Base-by-base conservation (phyloP, 2,113 vertebrate species). In the Martes martes region DNA sequence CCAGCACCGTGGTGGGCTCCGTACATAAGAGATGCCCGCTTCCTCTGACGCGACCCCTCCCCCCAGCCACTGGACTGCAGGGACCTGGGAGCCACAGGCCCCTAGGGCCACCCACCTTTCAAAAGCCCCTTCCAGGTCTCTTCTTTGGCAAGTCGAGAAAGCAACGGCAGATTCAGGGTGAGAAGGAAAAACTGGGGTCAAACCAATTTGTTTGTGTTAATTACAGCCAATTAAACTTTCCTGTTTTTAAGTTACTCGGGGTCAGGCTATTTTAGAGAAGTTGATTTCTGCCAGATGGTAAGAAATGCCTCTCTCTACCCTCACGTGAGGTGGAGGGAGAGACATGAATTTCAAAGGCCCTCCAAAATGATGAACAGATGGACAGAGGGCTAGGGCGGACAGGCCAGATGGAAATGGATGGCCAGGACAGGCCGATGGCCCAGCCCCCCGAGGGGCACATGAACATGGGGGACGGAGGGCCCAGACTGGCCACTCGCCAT, bases 181-280 rank as follows among this genome's bases (percentile, higher is more conserved):
- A 69, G 36, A 42, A 36, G 67, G 45, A 55, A 81, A 45, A 50
- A 15, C 86, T 11, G 10, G 11, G 74, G 87, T 92, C 86, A 69
- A 39, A 76, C 74, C 94, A 86, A 95, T 95, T 94, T 97, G 95
- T 96, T 81, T 79, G 89, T 74, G 89, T 94, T 97, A 79, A 97
- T 96, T 95, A 94, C 81, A 74, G 47, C 61, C 95, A 96, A 93
- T 97, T 95, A 89, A 96, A 90, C 71, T 76, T 90, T 50, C 61
- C 52, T 39, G 57, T 57, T 36, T 52, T 79, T 16, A 80, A 61
- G 86, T 71, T 78, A 90, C 47, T 86, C 86, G 36, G 69, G 94
- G 82, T 81, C 71, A 50, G 71, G 79, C 74, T 87, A 1, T 74
- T 42, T 83, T 33, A 55, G 55, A 47, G 80, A 91, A 83, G 76